A percentile compares a stretch with the other conserved stretches of the same genome.
Conservation (phyloP, 1,140 invertebrate genomes). For the Bactericera cockerelli region DNA sequence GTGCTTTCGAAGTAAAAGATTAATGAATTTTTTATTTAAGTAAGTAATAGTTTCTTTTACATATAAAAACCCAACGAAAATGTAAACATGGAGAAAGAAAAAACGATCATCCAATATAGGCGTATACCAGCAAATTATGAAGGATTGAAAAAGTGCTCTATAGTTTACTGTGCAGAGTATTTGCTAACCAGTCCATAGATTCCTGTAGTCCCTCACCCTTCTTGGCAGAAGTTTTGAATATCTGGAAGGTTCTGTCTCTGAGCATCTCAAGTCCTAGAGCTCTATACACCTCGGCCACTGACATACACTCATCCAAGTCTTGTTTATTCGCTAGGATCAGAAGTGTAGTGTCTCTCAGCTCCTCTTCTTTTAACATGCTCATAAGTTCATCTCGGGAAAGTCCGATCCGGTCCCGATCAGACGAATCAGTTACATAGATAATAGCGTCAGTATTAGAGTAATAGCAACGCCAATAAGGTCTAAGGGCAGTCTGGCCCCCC, state of each 20-base stretch:
- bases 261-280: conserved; percentile 85
- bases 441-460: conserved; percentile 99
- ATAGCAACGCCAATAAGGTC: conserved; percentile 99
- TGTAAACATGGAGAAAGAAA: too few species aligned
- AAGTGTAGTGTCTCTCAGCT: conserved; percentile 84
- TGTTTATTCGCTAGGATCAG: conserved; percentile 99
- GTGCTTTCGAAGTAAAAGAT: too few species aligned
- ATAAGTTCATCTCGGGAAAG: conserved; percentile 97
- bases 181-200: conserved; percentile 97
- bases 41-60: too few species aligned
- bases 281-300: conserved; percentile 90
- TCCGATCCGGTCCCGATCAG: conserved; percentile 94
- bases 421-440: conserved; percentile 98
- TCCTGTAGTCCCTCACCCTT: conserved; percentile 97
- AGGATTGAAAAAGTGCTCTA: too few species aligned
- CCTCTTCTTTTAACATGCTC: conserved; percentile 96
- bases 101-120: too few species aligned
- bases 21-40: too few species aligned
- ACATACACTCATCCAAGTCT: conserved; percentile 93
- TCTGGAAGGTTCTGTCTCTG: conserved; percentile 97
- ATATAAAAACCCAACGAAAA: too few species aligned
- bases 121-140: too few species aligned
- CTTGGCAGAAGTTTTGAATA: conserved; percentile 97
- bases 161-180: conserved; percentile 53
- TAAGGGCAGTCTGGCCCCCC: conserved; percentile 94